Percentiles rank a stretch among this genome's conserved stretches.
Conservation (phyloP, 2,113 vertebrate genomes). For the Apodemus speciosus region DNA sequence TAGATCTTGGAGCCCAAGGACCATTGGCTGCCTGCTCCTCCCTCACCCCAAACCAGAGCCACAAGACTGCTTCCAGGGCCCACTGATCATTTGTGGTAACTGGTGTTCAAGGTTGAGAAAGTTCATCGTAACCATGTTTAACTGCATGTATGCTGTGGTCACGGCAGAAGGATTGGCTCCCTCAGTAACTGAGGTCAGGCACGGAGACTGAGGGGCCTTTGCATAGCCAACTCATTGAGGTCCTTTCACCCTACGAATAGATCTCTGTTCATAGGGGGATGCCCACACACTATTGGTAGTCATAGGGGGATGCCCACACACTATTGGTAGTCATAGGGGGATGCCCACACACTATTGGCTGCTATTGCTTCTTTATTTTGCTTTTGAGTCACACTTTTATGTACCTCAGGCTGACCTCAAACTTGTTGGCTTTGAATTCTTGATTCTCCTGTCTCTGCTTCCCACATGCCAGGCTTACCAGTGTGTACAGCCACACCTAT, state of each 20-base stretch:
- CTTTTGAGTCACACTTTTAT: not conserved
- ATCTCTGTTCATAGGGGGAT: not conserved
- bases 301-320: too few relatives aligned
- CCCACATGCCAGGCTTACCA: not conserved
- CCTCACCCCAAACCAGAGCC: not conserved
- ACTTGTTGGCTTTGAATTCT: not conserved
- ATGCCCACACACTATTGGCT: not conserved
- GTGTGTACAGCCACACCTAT: not conserved
- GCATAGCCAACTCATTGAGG: not conserved
- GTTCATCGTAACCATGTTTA: slow-evolving; percentile 36
- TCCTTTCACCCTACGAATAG: not conserved
- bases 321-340: not conserved
- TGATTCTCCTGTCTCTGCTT: not conserved
- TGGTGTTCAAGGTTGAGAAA: not conserved
- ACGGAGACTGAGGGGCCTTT: not conserved
- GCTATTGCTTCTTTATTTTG: not conserved
- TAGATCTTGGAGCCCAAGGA: not conserved
- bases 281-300: too few relatives aligned
- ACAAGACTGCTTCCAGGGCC: slow-evolving; percentile 3
- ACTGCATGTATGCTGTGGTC: slow-evolving; percentile 33
- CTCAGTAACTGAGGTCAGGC: not conserved
- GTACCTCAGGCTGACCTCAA: not conserved
- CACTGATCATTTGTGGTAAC: slow-evolving; percentile 52
- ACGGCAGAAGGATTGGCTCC: not conserved
- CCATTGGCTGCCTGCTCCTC: not conserved